These are phyloP conservation scores for Caiman crocodilus DNA, from an alignment of 2,797 vertebrate genomes.

Conservation along the genomic window DNA sequence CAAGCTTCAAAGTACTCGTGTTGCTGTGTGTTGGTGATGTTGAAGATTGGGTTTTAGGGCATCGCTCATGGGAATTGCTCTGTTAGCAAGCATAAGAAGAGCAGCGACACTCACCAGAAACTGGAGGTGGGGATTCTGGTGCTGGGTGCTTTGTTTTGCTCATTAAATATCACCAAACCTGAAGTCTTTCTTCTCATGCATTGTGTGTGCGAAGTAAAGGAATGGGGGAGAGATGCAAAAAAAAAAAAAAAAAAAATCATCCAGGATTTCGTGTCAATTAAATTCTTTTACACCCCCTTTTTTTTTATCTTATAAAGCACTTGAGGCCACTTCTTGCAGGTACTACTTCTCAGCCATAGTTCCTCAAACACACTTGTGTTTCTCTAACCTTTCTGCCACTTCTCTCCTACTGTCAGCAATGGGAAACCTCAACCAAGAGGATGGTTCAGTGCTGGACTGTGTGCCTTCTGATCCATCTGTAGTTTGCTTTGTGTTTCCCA, in stretches of 20 bases:
- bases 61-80: not conserved
- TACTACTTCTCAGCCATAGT: not conserved
- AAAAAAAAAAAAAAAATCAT: not conserved
- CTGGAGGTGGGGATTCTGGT: not conserved
- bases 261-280: not conserved
- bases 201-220: not conserved
- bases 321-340: too few species aligned
- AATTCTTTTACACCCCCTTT: not conserved
- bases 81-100: too few species aligned
- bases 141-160: not conserved
- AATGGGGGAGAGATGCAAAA: not conserved
- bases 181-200: not conserved
- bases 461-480: not conserved
- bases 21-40: not conserved
- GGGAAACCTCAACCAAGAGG: not conserved
- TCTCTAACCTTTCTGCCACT: not conserved
- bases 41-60: not conserved
- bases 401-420: accelerated
- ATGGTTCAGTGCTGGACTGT: accelerated
- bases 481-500: not conserved
- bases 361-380: accelerated
- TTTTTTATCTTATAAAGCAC: not conserved
- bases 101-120: accelerated
- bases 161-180: not conserved
- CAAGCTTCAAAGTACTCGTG: accelerated